Conservation (phyloP, 2,113 vertebrate genomes). For the Centropristis striata region DNA sequence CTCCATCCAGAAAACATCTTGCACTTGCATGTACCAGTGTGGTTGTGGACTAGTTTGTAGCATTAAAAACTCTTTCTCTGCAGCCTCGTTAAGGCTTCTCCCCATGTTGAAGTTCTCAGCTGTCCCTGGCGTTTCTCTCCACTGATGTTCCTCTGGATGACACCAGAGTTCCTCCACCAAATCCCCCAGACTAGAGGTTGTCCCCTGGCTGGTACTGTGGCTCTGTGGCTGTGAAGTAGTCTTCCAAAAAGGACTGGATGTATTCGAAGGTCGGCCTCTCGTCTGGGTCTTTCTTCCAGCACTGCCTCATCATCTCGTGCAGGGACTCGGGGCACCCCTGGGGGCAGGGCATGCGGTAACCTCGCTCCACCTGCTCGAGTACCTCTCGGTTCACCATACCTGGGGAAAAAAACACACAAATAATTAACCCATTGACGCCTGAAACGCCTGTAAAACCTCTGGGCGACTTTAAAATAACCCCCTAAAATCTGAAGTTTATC, state of each 20-base stretch:
- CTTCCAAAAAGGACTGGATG: conserved; percentile 98
- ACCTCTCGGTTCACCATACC: conserved; percentile 98
- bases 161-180: neutral
- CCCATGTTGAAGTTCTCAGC: neutral
- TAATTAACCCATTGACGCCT: too few relatives aligned
- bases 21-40: conserved; percentile 31
- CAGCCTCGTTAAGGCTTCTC: conserved; percentile 26
- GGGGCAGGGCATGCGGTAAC: conserved; percentile 96
- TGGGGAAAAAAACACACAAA: conserved; percentile 69
- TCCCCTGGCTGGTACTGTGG: conserved; percentile 87
- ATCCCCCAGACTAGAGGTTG: conserved; percentile 81
- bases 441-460: too few relatives aligned
- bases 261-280: conserved; percentile 98
- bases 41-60: conserved; percentile 37
- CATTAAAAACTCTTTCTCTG: conserved; percentile 24
- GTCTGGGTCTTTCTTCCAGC: conserved; percentile 98
- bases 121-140: conserved; percentile 29
- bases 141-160: conserved; percentile 11
- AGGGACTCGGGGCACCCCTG: conserved; percentile 97
- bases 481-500: too few relatives aligned
- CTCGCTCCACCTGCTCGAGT: conserved; percentile 95
- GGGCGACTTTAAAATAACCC: too few relatives aligned
- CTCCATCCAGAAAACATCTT: conserved; percentile 26
- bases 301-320: conserved; percentile 96
- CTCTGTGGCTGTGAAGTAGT: conserved; percentile 91